Conservation (phyloP, 2,113 vertebrate genomes). For the Columba livia region DNA sequence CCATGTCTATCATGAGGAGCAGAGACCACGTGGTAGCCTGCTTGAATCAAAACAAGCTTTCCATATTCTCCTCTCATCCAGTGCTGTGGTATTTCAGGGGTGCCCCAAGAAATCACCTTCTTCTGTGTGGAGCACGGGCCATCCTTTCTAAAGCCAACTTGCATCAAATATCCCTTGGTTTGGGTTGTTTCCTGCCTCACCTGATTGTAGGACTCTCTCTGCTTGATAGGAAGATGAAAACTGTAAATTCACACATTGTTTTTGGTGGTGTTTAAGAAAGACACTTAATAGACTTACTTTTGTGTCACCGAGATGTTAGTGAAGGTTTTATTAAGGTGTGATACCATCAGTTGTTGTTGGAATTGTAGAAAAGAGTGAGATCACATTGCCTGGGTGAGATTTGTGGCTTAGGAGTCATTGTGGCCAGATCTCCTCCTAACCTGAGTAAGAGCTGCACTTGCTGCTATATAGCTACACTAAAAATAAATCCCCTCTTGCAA, state of each 20-base stretch:
- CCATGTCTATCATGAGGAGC: rapidly evolving
- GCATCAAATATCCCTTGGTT: neutral
- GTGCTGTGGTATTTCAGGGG: neutral
- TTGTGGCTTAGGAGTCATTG: neutral
- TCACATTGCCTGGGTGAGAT: neutral
- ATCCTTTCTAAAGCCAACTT: neutral
- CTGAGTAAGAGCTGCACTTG: neutral
- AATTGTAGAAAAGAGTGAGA: neutral
- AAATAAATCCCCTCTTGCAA: conserved; percentile 23
- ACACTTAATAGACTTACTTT: neutral
- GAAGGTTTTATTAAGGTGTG: neutral
- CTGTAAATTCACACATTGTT: neutral
- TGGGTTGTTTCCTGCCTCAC: neutral
- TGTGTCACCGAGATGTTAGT: neutral
- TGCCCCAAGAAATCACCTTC: neutral
- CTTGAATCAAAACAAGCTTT: neutral
- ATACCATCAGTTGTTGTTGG: neutral
- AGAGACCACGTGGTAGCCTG: neutral
- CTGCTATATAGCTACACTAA: neutral
- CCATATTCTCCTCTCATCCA: neutral
- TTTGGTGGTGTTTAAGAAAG: neutral
- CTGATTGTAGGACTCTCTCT: neutral
- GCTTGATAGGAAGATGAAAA: neutral
- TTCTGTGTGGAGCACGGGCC: neutral
- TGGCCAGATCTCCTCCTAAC: neutral